Base-by-base conservation (phyloP, 2,113 vertebrate genomes). In the Oreocharis arfaki region DNA sequence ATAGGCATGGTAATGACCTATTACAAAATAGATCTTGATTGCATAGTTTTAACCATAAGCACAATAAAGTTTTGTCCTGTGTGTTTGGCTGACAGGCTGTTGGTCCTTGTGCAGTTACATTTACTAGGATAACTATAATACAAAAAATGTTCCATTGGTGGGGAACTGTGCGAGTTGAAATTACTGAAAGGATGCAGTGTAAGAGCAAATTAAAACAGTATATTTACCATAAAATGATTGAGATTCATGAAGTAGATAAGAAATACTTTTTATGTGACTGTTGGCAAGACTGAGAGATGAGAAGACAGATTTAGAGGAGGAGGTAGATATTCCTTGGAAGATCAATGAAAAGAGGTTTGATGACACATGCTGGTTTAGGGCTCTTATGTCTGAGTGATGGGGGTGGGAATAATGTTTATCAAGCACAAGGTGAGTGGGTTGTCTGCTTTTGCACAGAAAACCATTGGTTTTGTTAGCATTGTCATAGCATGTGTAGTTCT, bases 241-340 rank as follows among this genome's bases (percentile, higher is more conserved):
- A 63, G 77, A 59, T 41, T 49, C 47, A n/a, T 59, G 28, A 91
- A 79, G 55, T 41, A 56, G 74, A 26, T 83, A 64, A 82, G 57
- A 70, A 83, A 60, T 30, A 35, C 32, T 92, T 85, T 82, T 73
- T 85, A 33, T 75, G 27, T 41, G 56, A 44, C 23, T 89, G 35
- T 87, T 30, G 35, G 32, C 67, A 76, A 49, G 50, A 60, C 9
- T 16, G 60, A 85, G 79, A 91, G 71, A 64, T 44, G 53, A 82
- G 75, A 69, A 93, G 90, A 94, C 90, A 96, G 95, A 94, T 94
- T 95, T 92, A 91, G 95, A 95, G 95, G 93, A 91, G 94, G 94
- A 93, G 90, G 94, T 49, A 84, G 93, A 79, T 75, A 69, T 83
- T 94, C 85, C 87, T 90, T 93, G 53, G 61, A 94, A 83, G 85